These are phyloP conservation scores for Drosophila orena DNA, from an alignment of 1,140 invertebrate species.

Conservation along the genomic window DNA sequence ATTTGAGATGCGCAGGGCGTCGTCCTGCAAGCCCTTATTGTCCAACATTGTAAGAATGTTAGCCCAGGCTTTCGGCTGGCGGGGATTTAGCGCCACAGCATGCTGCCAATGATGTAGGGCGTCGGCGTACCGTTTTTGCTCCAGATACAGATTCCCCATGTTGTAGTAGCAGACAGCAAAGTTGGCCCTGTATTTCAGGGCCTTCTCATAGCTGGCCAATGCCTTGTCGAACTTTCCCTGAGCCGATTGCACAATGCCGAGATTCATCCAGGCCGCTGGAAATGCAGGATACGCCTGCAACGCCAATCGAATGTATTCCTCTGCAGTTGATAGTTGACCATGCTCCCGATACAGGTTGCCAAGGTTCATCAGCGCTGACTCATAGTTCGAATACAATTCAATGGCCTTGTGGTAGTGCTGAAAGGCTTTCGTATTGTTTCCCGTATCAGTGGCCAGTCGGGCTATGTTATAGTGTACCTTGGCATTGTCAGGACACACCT, in stretches of 20 bases:
- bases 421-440: slow-evolving; percentile 89
- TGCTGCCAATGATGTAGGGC: slow-evolving; percentile 91
- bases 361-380: slow-evolving; percentile 98
- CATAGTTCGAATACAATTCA: slow-evolving; percentile 94
- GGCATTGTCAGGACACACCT: slow-evolving; percentile 94
- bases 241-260: slow-evolving; percentile 95
- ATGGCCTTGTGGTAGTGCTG: slow-evolving; percentile 92
- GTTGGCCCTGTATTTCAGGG: slow-evolving; percentile 90
- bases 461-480: slow-evolving; percentile 99
- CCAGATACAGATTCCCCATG: slow-evolving; percentile 93
- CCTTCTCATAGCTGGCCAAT: slow-evolving; percentile 91
- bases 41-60: slow-evolving; percentile 96
- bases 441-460: slow-evolving; percentile 92
- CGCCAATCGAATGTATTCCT: slow-evolving; percentile 90
- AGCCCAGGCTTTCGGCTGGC: slow-evolving; percentile 94
- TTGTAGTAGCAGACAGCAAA: slow-evolving; percentile 98
- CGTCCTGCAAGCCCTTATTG: slow-evolving; percentile 89
- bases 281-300: slow-evolving; percentile 93
- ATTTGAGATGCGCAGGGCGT: slow-evolving; percentile 89
- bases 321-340: slow-evolving; percentile 90
- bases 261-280: slow-evolving; percentile 98
- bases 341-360: slow-evolving; percentile 95
- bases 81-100: slow-evolving; percentile 91
- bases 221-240: slow-evolving; percentile 90
- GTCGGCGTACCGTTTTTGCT: slow-evolving; percentile 86